Conservation (phyloP, 2,113 vertebrate genomes). For the Lipophrys pholis region DNA sequence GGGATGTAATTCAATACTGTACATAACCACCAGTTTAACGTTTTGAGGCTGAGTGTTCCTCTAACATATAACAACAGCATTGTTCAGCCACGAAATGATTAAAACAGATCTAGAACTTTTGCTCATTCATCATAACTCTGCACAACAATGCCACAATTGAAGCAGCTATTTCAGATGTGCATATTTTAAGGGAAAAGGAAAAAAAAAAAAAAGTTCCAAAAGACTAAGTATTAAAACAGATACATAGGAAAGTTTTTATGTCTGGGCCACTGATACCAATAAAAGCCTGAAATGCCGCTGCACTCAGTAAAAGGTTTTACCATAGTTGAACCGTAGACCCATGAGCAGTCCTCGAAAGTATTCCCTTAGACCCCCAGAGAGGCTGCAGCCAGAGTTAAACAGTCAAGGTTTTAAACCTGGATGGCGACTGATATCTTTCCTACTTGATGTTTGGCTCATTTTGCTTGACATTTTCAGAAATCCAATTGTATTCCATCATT, state of each 20-base stretch:
- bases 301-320: constrained; percentile 19
- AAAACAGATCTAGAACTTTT: neutral
- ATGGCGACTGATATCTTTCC: neutral
- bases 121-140: neutral
- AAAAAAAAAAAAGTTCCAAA: constrained; percentile 20
- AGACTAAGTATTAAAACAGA: constrained; percentile 71
- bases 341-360: constrained; percentile 7
- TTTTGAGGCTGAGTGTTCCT: neutral
- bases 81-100: neutral
- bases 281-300: constrained; percentile 53
- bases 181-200: constrained; percentile 13
- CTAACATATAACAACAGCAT: neutral
- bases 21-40: neutral
- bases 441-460: too few species aligned
- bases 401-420: neutral
- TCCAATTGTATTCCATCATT: neutral
- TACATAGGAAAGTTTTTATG: constrained; percentile 47
- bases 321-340: constrained; percentile 11
- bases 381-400: constrained; percentile 26
- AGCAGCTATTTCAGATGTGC: constrained; percentile 56
- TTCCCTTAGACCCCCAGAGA: constrained; percentile 36
- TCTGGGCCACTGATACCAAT: constrained; percentile 50
- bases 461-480: neutral
- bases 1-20: neutral
- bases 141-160: constrained; percentile 45